These are phyloP conservation scores for Oscheius sp. DNA, from an alignment of 2,888 invertebrate genomes.

Conservation along the genomic window DNA sequence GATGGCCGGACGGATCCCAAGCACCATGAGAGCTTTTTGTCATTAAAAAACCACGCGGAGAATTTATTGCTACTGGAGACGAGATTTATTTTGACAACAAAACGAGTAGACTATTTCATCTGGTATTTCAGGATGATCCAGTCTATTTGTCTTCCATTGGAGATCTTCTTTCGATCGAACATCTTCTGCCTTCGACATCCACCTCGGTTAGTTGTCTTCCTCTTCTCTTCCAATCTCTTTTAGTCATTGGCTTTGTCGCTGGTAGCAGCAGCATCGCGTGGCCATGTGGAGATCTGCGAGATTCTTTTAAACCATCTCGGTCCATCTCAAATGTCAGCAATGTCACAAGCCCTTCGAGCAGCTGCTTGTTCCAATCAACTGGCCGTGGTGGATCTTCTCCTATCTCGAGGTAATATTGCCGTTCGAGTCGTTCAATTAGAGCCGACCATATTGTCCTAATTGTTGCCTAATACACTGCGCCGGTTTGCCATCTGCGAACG, in stretches of 20 bases:
- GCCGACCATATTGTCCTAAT: slow-evolving; percentile 17
- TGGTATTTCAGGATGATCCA: slow-evolving; percentile 48
- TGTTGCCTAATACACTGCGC: slow-evolving; percentile 25
- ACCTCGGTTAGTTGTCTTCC: not conserved
- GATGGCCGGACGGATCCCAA: not conserved
- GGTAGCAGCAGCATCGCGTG: slow-evolving; percentile 47
- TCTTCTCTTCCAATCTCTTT: not conserved
- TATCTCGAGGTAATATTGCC: slow-evolving; percentile 40
- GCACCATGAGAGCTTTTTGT: not conserved
- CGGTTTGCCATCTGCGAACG: slow-evolving; percentile 8
- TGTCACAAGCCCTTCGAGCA: slow-evolving; percentile 54
- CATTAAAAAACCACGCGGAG: not conserved
- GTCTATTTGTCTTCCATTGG: slow-evolving; percentile 51
- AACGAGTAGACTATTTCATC: not conserved
- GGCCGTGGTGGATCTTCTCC: slow-evolving; percentile 50
- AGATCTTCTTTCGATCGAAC: slow-evolving; percentile 25
- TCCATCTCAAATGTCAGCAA: slow-evolving; percentile 7
- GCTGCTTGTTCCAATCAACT: slow-evolving; percentile 57
- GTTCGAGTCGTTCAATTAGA: not conserved
- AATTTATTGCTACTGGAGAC: not conserved
- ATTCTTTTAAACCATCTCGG: not conserved
- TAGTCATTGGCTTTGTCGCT: slow-evolving; percentile 41
- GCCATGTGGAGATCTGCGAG: slow-evolving; percentile 40
- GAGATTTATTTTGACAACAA: not conserved
- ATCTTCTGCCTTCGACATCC: not conserved